Evolutionary conservation across 2,888 invertebrate genomes (phyloP).

Genomic region (Caenorhabditis sulstoni): DNA sequence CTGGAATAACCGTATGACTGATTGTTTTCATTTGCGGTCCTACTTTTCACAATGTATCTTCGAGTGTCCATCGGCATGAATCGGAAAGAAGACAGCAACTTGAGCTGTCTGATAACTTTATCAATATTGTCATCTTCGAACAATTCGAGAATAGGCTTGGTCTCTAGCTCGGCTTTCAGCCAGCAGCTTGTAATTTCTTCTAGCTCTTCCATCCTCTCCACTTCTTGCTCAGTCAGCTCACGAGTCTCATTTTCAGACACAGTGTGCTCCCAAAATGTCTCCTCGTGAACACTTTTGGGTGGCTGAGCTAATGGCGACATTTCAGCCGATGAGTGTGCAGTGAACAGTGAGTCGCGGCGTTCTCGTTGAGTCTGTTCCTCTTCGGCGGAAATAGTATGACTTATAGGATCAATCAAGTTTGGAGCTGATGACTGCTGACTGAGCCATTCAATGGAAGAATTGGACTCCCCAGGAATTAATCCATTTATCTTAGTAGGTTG

Average conservation of each 20-base stretch:
- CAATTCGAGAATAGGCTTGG: slow-evolving; percentile 31
- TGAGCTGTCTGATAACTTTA: slow-evolving; percentile 26
- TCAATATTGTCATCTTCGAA: slow-evolving; percentile 26
- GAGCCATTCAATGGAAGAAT: slow-evolving; percentile 65
- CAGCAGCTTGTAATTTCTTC: slow-evolving; percentile 45
- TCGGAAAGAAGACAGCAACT: slow-evolving; percentile 36
- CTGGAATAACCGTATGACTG: slow-evolving; percentile 16
- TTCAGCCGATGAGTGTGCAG: slow-evolving; percentile 16
- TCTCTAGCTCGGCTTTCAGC: slow-evolving; percentile 35
- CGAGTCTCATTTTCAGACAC: slow-evolving; percentile 38
- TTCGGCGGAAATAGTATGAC: slow-evolving; percentile 20
- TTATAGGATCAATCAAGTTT: slow-evolving; percentile 59
- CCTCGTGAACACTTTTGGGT: slow-evolving; percentile 45
- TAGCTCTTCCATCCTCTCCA: slow-evolving; percentile 49
- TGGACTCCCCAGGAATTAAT: slow-evolving; percentile 57
- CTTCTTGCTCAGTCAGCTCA: slow-evolving; percentile 45
- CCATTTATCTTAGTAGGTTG: slow-evolving; percentile 67
- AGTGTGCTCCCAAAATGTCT: slow-evolving; percentile 51
- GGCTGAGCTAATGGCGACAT: neutral
- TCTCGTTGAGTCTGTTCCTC: slow-evolving; percentile 33
- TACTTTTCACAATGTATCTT: slow-evolving; percentile 29
- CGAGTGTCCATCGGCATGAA: slow-evolving; percentile 25
- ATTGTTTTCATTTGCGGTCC: slow-evolving; percentile 4
- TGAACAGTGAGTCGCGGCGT: slow-evolving; percentile 46
- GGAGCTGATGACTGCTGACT: slow-evolving; percentile 57